phyloP scores from a whole-genome alignment of 1,140 invertebrate species.

The Drusus annulatus region DNA sequence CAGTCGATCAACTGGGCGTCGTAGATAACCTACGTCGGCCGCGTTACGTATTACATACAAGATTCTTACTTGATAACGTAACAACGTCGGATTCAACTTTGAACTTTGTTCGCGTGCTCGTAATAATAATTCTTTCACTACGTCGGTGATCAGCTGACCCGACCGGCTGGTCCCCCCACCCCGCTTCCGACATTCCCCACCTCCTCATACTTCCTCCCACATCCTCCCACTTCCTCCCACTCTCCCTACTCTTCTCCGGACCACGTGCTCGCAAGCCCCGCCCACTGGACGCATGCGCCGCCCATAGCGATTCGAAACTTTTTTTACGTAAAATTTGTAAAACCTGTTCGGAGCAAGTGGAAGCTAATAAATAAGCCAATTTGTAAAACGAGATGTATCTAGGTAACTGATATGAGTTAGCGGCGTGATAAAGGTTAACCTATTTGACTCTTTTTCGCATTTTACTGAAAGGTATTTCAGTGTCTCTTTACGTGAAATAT shows the following conservation, averaged over 20 bases:
- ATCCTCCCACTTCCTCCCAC: neutral
- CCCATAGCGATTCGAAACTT: slow-evolving; percentile 26
- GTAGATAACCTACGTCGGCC: neutral
- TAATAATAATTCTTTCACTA: slow-evolving; percentile 18
- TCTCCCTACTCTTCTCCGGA: neutral
- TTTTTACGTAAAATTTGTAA: neutral
- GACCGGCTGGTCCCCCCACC: slow-evolving; percentile 17
- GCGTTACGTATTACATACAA: neutral
- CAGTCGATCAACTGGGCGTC: slow-evolving; percentile 1
- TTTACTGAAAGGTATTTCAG: neutral
- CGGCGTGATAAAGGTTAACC: neutral
- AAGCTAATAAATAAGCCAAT: slow-evolving; percentile 6
- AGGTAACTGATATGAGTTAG: slow-evolving; percentile 2
- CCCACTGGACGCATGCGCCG: slow-evolving; percentile 34
- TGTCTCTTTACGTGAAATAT: too few relatives aligned
- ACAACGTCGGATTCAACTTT: slow-evolving; percentile 1
- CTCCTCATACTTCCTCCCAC: neutral
- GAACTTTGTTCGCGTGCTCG: slow-evolving; percentile 24
- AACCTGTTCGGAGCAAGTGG: neutral
- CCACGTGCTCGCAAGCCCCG: slow-evolving; percentile 47
- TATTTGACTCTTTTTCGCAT: neutral
- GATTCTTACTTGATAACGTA: slow-evolving; percentile 6
- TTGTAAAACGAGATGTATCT: too few relatives aligned
- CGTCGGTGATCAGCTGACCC: slow-evolving; percentile 48
- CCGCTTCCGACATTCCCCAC: neutral